Evolutionary conservation across 2,113 vertebrate genomes (phyloP), one percentile per base, ranked within the genome.

Genomic region (Hippocampus abdominalis): DNA sequence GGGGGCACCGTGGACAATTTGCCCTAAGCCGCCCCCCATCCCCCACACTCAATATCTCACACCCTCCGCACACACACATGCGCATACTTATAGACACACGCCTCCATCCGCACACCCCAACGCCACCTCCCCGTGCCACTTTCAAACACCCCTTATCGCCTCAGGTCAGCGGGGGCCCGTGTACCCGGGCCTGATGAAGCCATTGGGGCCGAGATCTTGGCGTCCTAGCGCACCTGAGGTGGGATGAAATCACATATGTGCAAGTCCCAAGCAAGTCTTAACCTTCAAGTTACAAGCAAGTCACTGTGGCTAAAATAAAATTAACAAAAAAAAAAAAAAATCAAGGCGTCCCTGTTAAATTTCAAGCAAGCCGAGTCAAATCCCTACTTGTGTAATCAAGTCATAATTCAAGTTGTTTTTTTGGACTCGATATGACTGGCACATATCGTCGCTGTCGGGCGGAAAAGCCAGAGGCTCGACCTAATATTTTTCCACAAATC

Each of bases 121-220:
- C 54, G 51, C 63, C 69, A 79, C 77, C 82, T 80, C 73, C 77
- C 82, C 77, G 71, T 65, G 77, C 78, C 68, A 64, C 77, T 74
- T 79, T 82, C 76, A 65, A 81, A 69, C 75, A 81, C 70, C 71
- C 83, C 46, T 65, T 87, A 81, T 82, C 54, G 12, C 61, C 67
- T 57, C 76, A 66, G 80, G 76, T 75, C 81, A 68, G 76, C 84
- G 76, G 87, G 80, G 75, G 77, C 74, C 80, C 79, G 76, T 64
- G 51, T 78, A 74, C 84, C 77, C 25, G 74, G 66, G 76, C 81
- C 86, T 86, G 87, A 91, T 92, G 81, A 89, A 91, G 89, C 87
- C 89, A 88, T 91, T 89, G 90, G 74, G 81, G 75, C 76, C 40
- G 70, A 78, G 56, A 86, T 87, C 81, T 65, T 75, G 83, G 80